Conservation (phyloP, 2,113 vertebrate genomes). For the Vidua chalybeata region DNA sequence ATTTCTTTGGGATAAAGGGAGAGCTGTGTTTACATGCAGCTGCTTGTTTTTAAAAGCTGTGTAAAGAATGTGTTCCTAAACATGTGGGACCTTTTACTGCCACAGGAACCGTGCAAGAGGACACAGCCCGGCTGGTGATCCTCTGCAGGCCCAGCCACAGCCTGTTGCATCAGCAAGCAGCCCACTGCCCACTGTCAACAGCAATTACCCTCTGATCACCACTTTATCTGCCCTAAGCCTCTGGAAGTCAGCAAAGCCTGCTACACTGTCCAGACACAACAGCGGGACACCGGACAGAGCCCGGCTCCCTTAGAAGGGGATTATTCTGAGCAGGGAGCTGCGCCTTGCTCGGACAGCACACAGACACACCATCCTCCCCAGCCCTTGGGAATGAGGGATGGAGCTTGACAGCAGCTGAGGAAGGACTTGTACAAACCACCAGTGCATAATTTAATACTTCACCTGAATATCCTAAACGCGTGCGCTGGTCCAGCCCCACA, state of each 20-base stretch:
- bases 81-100: not conserved
- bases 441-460: rapidly evolving
- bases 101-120: not conserved
- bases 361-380: not conserved
- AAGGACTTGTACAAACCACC: not conserved
- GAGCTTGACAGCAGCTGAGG: not conserved
- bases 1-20: slow-evolving; percentile 28
- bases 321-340: not conserved
- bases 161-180: not conserved
- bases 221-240: slow-evolving; percentile 10
- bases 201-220: not conserved
- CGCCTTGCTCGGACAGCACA: not conserved
- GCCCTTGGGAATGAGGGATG: not conserved
- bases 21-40: not conserved
- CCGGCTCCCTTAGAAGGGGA: rapidly evolving
- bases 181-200: not conserved
- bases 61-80: slow-evolving; percentile 33
- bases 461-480: not conserved
- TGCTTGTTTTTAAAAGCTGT: slow-evolving; percentile 5
- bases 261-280: not conserved
- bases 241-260: not conserved
- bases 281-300: not conserved
- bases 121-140: not conserved
- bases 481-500: not conserved
- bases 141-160: not conserved